A percentile compares a stretch with the other conserved stretches of the same genome.
Evolutionary conservation across 1,140 invertebrate species (phyloP).

Genomic region (Mesaphorura yosii): DNA sequence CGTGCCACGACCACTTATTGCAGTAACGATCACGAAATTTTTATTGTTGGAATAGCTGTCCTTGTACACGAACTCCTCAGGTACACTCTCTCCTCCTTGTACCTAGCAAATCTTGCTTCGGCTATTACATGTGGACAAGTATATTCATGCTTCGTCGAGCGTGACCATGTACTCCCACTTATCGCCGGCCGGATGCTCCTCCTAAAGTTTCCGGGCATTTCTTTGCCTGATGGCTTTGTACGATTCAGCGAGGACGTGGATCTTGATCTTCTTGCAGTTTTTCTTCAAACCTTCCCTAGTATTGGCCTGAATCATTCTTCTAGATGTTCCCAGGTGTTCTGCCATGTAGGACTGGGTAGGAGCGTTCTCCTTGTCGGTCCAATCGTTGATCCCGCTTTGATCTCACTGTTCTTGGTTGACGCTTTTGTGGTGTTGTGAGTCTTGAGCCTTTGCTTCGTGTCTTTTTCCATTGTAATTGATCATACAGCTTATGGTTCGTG

Average conservation of each 20-base stretch:
- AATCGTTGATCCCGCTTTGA: too few species aligned
- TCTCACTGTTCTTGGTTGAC: too few species aligned
- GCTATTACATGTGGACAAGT: neutral
- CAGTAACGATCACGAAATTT: neutral
- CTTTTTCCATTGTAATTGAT: too few species aligned
- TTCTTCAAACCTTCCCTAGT: neutral
- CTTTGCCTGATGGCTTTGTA: neutral
- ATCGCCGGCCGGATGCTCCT: neutral
- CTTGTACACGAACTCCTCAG: too few species aligned
- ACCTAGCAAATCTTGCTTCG: neutral
- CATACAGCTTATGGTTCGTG: too few species aligned
- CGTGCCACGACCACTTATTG: constrained; percentile 1
- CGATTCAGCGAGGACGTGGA: neutral
- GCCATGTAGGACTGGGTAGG: neutral
- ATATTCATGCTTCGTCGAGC: neutral
- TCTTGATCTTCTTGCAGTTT: neutral
- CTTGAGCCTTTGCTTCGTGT: too few species aligned
- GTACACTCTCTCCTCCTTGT: too few species aligned
- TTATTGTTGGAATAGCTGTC: neutral
- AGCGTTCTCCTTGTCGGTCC: neutral
- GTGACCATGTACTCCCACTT: neutral
- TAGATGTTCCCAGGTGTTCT: neutral
- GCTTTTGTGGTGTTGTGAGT: too few species aligned
- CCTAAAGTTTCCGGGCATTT: neutral
- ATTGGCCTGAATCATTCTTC: neutral